A percentile compares a stretch with the other conserved stretches of the same genome.
Conservation (phyloP, 2,797 vertebrate species). For the Pseudocheirus occidentalis region DNA sequence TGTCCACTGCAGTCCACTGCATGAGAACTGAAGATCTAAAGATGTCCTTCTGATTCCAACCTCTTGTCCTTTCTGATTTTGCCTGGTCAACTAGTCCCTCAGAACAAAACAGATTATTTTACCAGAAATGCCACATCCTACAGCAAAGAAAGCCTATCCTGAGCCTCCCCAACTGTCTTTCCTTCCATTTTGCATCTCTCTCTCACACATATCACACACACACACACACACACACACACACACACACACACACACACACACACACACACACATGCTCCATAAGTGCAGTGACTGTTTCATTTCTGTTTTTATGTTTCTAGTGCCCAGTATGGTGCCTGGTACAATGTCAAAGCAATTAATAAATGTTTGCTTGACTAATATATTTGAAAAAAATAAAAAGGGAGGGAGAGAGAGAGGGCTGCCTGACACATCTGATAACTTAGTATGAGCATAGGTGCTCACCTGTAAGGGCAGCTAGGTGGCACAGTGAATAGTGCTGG, state of each 20-base stretch:
- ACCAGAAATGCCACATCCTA: background rate
- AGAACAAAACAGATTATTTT: background rate
- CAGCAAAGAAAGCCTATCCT: background rate
- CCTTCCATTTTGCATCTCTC: background rate
- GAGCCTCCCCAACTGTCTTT: background rate
- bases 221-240: no score
- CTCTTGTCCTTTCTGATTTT: background rate
- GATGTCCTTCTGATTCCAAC: background rate
- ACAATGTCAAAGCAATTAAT: background rate
- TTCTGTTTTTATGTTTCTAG: background rate
- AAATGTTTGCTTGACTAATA: background rate
- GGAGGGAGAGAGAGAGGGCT: background rate
- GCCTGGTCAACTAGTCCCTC: background rate
- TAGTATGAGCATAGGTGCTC: background rate
- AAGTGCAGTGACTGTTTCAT: background rate
- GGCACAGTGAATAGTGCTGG: background rate
- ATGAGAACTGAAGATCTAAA: background rate
- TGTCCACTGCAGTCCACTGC: background rate
- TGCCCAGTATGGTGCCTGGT: background rate
- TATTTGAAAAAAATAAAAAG: background rate
- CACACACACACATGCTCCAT: background rate
- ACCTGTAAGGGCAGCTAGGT: background rate
- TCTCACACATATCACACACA: background rate
- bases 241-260: no score
- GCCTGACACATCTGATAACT: background rate